These are phyloP conservation scores for Gallinago nigripennis DNA, from an alignment of 2,797 vertebrate genomes.

Conservation along the genomic window DNA sequence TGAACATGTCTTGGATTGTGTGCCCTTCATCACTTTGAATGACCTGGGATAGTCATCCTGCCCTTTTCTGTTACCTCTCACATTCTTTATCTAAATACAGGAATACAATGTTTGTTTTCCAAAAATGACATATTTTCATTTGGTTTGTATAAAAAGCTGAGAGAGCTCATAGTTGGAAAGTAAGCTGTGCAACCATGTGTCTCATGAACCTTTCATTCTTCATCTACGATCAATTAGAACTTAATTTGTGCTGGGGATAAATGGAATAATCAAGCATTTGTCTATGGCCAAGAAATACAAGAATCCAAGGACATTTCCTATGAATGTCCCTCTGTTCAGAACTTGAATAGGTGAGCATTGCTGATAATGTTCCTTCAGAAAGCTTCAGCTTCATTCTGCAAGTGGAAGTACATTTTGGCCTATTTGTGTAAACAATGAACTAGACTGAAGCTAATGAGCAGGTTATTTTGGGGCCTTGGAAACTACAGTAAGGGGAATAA, in stretches of 20 bases:
- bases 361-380: slow-evolving; percentile 64
- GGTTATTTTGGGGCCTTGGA: slow-evolving; percentile 70
- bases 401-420: slow-evolving; percentile 69
- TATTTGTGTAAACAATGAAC: slow-evolving; percentile 74
- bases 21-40: neutral
- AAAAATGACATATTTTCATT: neutral
- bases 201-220: neutral
- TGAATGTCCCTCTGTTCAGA: slow-evolving; percentile 63
- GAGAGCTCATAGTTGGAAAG: neutral
- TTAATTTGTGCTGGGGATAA: slow-evolving; percentile 20
- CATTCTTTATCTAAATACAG: neutral
- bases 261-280: slow-evolving; percentile 48
- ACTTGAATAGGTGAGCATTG: slow-evolving; percentile 70
- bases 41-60: neutral
- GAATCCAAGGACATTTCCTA: slow-evolving; percentile 44
- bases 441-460: slow-evolving; percentile 71
- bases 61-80: neutral
- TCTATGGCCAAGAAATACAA: slow-evolving; percentile 64
- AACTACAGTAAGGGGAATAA: slow-evolving; percentile 45
- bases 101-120: neutral
- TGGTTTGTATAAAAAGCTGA: neutral
- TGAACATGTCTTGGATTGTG: neutral
- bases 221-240: slow-evolving; percentile 16
- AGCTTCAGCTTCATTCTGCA: slow-evolving; percentile 45
- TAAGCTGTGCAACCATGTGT: neutral